These are phyloP conservation scores for Cheirogaleus major DNA, from an alignment of 2,797 vertebrate genomes.

Conservation along the genomic window DNA sequence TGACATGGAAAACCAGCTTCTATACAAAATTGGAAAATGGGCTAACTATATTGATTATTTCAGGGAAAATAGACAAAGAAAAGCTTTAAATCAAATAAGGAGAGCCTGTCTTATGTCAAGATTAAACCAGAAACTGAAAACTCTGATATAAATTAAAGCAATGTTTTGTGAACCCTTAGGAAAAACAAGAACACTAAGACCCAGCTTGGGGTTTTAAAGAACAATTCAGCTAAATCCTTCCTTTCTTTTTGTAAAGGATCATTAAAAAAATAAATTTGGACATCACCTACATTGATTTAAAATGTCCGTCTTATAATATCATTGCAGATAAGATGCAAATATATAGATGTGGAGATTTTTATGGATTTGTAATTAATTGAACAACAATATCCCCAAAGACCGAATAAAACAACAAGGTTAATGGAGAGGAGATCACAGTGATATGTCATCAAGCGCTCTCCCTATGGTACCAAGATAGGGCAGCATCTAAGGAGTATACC, in stretches of 20 bases:
- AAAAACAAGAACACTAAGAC: conserved; percentile 10
- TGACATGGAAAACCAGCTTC: conserved; percentile 65
- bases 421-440: conserved; percentile 59
- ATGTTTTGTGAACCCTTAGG: conserved; percentile 46
- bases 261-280: conserved; percentile 39
- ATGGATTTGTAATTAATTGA: conserved; percentile 32
- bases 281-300: background rate
- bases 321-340: background rate
- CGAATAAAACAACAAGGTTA: conserved; percentile 56
- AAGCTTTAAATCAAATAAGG: conserved; percentile 70
- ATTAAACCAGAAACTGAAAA: conserved; percentile 66
- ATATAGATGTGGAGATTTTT: background rate
- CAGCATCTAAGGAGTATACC: conserved; percentile 40
- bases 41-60: conserved; percentile 68
- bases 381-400: background rate
- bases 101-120: conserved; percentile 65
- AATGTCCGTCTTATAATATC: background rate
- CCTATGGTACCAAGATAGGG: conserved; percentile 48
- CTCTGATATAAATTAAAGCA: conserved; percentile 62
- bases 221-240: background rate
- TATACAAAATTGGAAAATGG: conserved; percentile 64
- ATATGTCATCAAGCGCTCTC: conserved; percentile 56
- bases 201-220: conserved; percentile 17
- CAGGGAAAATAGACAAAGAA: conserved; percentile 41
- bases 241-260: background rate